phyloP scores from a whole-genome alignment of 2,797 vertebrate species.

The Graptemys geographica region DNA sequence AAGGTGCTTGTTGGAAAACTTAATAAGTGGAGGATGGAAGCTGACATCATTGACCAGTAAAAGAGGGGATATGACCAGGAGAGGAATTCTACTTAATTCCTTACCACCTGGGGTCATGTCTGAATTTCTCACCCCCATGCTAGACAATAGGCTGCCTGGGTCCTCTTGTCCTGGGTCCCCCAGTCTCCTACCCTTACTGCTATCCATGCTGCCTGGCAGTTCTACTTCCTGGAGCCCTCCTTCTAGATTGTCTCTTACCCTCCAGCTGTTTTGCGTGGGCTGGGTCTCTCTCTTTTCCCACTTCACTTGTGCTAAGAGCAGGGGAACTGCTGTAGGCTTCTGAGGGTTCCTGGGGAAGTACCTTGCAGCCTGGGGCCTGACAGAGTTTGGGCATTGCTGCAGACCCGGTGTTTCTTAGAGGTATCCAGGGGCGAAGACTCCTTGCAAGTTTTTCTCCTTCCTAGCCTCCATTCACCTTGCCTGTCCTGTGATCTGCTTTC shows the following conservation, averaged over 20 bases:
- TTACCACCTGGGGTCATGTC: fast-evolving
- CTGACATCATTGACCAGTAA: not conserved
- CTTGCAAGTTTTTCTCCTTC: not conserved
- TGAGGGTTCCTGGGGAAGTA: not conserved
- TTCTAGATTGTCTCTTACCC: not conserved
- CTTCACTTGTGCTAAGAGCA: not conserved
- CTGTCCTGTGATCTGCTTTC: not conserved
- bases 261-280: not conserved
- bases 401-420: not conserved
- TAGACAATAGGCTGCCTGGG: not conserved
- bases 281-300: not conserved
- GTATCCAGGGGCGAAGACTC: not conserved
- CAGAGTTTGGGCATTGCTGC: not conserved
- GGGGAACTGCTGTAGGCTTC: not conserved
- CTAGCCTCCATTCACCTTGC: not conserved
- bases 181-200: not conserved
- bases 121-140: fast-evolving
- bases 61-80: not conserved
- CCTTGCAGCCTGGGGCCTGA: not conserved
- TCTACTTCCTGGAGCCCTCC: not conserved
- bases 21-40: not conserved
- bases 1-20: not conserved
- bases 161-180: not conserved
- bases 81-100: not conserved
- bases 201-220: fast-evolving